These are phyloP conservation scores for Rhinatrema bivittatum DNA, from an alignment of 2,797 vertebrate species.

Conservation along the genomic window DNA sequence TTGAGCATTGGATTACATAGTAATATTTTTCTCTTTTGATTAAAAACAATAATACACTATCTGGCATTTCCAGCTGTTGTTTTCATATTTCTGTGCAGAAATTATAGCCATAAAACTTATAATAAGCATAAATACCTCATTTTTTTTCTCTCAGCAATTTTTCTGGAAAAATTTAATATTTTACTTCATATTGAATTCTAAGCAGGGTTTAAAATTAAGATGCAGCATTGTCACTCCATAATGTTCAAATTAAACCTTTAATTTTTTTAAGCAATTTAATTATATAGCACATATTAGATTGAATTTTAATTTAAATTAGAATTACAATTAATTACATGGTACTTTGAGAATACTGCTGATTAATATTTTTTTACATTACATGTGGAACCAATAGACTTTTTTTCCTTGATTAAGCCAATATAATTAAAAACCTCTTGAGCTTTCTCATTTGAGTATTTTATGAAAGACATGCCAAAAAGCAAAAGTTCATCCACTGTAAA, in stretches of 20 bases:
- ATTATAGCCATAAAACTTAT: background rate
- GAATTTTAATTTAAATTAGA: constrained; percentile 25
- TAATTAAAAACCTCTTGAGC: constrained; percentile 1
- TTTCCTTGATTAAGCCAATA: background rate
- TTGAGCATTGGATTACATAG: too few species aligned
- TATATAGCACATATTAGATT: constrained; percentile 7
- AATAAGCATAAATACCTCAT: constrained; percentile 4
- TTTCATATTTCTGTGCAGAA: too few species aligned
- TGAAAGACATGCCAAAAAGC: background rate
- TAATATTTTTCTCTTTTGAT: too few species aligned
- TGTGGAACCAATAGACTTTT: constrained; percentile 9
- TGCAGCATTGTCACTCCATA: constrained; percentile 10
- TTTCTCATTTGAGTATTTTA: constrained; percentile 11
- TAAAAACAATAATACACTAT: too few species aligned
- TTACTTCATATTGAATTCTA: background rate
- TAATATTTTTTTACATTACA: constrained; percentile 5
- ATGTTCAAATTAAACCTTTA: constrained; percentile 17
- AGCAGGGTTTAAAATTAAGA: constrained; percentile 6
- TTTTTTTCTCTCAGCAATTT: constrained; percentile 18
- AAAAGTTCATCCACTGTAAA: background rate
- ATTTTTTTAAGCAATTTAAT: constrained; percentile 26
- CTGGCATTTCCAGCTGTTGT: too few species aligned
- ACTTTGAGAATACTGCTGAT: constrained; percentile 2
- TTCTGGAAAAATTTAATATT: constrained; percentile 18
- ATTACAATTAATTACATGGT: constrained; percentile 16